Evolutionary conservation across 1,140 invertebrate species (phyloP).

Genomic region (Batillaria attramentaria): DNA sequence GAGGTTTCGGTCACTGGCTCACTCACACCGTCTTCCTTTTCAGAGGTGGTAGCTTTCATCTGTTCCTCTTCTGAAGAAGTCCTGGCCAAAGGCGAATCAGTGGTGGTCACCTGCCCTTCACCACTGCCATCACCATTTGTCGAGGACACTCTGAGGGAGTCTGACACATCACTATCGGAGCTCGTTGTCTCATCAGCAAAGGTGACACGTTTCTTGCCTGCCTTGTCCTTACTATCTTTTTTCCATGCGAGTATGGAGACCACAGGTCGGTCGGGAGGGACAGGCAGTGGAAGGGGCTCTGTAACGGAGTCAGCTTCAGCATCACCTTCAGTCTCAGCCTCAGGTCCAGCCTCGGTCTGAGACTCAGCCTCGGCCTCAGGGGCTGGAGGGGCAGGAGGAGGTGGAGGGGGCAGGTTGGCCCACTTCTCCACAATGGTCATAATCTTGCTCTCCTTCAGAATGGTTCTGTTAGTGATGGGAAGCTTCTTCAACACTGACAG

Average conservation of each 20-base stretch:
- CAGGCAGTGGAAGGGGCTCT: constrained; percentile 30
- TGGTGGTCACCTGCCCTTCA: not conserved
- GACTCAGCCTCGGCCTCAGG: constrained; percentile 18
- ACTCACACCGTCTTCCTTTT: not conserved
- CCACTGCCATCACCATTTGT: constrained; percentile 19
- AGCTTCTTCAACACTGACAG: constrained; percentile 84
- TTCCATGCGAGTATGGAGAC: constrained; percentile 51
- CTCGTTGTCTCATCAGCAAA: constrained; percentile 62
- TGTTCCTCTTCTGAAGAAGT: not conserved
- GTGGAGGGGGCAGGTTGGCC: constrained; percentile 40
- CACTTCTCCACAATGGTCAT: constrained; percentile 79
- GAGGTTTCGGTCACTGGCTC: no score
- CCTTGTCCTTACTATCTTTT: constrained; percentile 48
- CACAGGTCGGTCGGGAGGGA: constrained; percentile 47
- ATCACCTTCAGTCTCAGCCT: constrained; percentile 42
- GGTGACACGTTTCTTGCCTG: constrained; percentile 60
- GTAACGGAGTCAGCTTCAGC: constrained; percentile 25
- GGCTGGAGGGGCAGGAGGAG: constrained; percentile 44
- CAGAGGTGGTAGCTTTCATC: constrained; percentile 26
- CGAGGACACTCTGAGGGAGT: constrained; percentile 40
- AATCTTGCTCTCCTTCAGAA: constrained; percentile 93
- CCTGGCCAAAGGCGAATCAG: not conserved
- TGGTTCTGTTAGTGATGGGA: constrained; percentile 93
- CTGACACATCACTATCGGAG: constrained; percentile 62
- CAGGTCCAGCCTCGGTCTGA: constrained; percentile 35